phyloP scores from a whole-genome alignment of 1,140 invertebrate genomes.

The Drosophila paulistorum region DNA sequence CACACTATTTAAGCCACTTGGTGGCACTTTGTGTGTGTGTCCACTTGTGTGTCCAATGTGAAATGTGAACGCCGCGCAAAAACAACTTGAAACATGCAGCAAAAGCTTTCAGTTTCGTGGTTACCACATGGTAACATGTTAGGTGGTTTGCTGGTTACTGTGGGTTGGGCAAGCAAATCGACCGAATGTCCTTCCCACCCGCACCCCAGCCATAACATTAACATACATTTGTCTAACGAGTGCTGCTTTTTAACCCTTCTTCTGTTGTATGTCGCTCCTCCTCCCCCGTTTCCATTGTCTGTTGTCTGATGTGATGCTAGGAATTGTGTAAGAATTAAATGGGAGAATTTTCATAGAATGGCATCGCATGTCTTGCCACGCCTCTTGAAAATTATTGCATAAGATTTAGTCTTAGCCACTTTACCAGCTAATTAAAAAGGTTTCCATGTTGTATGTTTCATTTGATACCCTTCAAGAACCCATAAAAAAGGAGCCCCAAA shows the following conservation, averaged over 20 bases:
- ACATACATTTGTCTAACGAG: constrained; percentile 46
- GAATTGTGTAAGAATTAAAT: constrained; percentile 38
- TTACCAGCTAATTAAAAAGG: neutral
- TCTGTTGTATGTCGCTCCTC: neutral
- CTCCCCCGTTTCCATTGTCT: too few species aligned
- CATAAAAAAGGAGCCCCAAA: too few species aligned
- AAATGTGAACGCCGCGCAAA: constrained; percentile 1
- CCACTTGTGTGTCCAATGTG: constrained; percentile 4
- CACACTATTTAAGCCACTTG: neutral
- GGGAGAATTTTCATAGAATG: constrained; percentile 15
- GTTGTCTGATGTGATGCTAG: neutral
- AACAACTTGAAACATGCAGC: constrained; percentile 15
- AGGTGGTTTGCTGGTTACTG: neutral
- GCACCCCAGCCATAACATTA: constrained; percentile 35
- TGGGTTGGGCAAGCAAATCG: constrained; percentile 11
- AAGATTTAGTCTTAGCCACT: neutral
- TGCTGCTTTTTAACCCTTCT: constrained; percentile 34
- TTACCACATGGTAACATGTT: constrained; percentile 24
- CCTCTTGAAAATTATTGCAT: neutral
- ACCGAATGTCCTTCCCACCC: neutral
- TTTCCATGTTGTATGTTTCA: neutral
- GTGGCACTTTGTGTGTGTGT: constrained; percentile 1
- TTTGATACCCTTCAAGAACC: too few species aligned
- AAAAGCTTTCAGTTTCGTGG: constrained; percentile 19
- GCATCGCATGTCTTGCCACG: constrained; percentile 2